Percentiles rank a stretch among this genome's conserved stretches.
Evolutionary conservation across 1,140 invertebrate species (phyloP).

Genomic region (Diuraphis noxia): DNA sequence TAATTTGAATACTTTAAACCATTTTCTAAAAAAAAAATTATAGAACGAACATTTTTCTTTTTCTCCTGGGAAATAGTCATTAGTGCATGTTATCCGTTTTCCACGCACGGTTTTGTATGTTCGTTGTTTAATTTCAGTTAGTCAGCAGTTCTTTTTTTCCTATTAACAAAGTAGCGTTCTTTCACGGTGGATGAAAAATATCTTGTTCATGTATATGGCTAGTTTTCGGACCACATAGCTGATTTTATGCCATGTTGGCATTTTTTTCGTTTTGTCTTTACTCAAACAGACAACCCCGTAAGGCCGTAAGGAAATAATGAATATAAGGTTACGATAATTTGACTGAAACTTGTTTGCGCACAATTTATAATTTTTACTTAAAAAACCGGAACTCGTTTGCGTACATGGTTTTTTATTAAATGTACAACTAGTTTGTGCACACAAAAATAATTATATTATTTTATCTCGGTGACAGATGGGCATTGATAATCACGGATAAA

Average conservation of each 20-base stretch:
- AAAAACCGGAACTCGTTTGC: no score
- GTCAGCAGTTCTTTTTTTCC: conserved; percentile 34
- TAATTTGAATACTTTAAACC: background rate
- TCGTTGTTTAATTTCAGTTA: conserved; percentile 44
- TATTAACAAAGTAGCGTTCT: conserved; percentile 31
- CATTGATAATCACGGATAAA: no score
- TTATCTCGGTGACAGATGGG: no score
- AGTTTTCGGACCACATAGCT: conserved; percentile 18
- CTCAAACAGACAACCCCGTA: background rate
- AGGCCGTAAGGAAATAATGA: background rate
- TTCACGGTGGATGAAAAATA: conserved; percentile 38
- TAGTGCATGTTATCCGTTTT: conserved; percentile 18
- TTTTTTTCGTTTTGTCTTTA: background rate
- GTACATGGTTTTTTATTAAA: no score
- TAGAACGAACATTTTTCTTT: background rate
- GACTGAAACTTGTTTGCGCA: no score
- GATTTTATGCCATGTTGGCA: background rate
- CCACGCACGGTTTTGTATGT: conserved; percentile 26
- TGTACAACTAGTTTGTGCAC: no score
- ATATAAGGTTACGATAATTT: background rate
- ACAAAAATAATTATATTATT: no score
- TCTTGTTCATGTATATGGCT: background rate
- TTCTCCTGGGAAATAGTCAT: background rate
- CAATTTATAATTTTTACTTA: no score
- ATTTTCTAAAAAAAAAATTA: background rate